Conservation (phyloP, 2,113 vertebrate species). For the Aviceda subcristata region DNA sequence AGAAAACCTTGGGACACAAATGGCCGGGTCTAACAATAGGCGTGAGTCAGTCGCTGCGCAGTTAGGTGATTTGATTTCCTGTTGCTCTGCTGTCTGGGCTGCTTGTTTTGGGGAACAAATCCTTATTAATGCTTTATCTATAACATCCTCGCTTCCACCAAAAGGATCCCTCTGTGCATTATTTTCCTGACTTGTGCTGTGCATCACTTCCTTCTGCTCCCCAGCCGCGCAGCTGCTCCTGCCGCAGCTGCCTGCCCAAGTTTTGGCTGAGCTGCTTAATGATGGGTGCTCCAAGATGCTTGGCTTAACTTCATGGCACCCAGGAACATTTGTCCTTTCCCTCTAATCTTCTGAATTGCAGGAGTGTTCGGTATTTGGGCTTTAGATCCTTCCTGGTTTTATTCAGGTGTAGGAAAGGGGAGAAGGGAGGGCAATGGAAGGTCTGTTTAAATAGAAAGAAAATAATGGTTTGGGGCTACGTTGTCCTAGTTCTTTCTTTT, state of each 20-base stretch:
- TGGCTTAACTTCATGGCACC: constrained; percentile 1
- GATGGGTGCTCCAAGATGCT: constrained; percentile 8
- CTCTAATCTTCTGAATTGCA: constrained; percentile 40
- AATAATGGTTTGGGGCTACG: not conserved
- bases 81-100: not conserved
- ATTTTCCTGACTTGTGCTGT: constrained; percentile 28
- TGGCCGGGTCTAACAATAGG: constrained; percentile 3
- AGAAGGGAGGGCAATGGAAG: not conserved
- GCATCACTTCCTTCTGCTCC: constrained; percentile 10
- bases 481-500: not conserved
- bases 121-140: not conserved
- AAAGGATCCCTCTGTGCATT: not conserved
- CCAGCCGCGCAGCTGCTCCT: constrained; percentile 36
- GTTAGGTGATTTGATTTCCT: constrained; percentile 40
- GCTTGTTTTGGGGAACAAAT: constrained; percentile 33
- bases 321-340: constrained; percentile 27
- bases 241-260: constrained; percentile 36
- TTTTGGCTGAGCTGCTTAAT: constrained; percentile 1
- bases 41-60: constrained; percentile 2
- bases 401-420: not conserved
- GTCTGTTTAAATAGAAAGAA: not conserved
- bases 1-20: constrained; percentile 1
- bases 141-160: constrained; percentile 8
- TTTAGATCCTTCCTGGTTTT: constrained; percentile 18
- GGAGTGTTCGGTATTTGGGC: not conserved